Conservation (phyloP, 2,113 vertebrate species). For the Aptenodytes forsteri region DNA sequence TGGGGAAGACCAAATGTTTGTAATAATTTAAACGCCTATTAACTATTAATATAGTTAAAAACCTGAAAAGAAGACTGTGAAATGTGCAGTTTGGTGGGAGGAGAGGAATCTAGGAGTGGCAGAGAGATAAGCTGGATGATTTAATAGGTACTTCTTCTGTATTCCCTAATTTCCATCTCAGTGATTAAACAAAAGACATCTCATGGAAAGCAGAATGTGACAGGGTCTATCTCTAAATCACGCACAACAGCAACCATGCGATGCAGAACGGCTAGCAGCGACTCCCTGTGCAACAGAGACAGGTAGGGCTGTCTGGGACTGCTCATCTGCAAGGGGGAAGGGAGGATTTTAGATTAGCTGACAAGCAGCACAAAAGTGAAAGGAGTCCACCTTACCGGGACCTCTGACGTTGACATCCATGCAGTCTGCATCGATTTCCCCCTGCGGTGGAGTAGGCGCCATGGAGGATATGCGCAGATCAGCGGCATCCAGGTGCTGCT, state of each 20-base stretch:
- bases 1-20: not conserved
- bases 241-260: accelerated
- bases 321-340: not conserved
- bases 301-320: not conserved
- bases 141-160: not conserved
- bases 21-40: not conserved
- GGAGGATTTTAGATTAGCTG: not conserved
- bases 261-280: not conserved
- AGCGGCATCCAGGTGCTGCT: slow-evolving; percentile 96
- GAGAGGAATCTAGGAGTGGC: not conserved
- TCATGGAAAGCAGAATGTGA: not conserved
- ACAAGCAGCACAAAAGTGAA: not conserved
- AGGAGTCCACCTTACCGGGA: slow-evolving; percentile 78
- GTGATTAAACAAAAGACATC: not conserved
- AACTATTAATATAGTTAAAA: not conserved
- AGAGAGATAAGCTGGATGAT: not conserved
- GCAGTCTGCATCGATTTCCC: slow-evolving; percentile 91
- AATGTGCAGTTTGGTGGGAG: not conserved
- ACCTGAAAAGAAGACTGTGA: not conserved
- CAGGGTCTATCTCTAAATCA: not conserved
- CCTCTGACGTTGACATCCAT: slow-evolving; percentile 97
- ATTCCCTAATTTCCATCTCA: not conserved
- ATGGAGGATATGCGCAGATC: slow-evolving; percentile 92
- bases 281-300: not conserved
- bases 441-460: slow-evolving; percentile 94